Evolutionary conservation across 2,113 vertebrate genomes (phyloP), one percentile per base, ranked within the genome.

Genomic region (Ascaphus truei): DNA sequence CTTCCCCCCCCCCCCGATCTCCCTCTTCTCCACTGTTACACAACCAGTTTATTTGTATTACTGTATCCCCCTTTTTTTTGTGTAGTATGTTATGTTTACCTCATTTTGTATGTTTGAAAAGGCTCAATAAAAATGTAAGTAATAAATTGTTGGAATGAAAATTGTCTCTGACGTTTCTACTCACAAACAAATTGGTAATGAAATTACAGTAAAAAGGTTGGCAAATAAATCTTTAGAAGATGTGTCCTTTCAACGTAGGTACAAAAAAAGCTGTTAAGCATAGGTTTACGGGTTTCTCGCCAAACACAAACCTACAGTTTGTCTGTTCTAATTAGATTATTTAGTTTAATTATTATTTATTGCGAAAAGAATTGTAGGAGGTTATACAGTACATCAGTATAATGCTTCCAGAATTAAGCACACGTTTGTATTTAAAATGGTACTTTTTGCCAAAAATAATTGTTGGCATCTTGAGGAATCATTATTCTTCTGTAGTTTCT

Each of bases 221-320:
- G 63, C 63, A 67, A 18, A 39, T 12, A 16, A 52, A 15, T 27
- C 26, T 20, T 23, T 4, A 66, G 52, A 55, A 67, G 37, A 67
- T 67, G 62, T 15, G 15, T 52, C 26, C 34, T 65, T 27, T 55
- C 41, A 48, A 47, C 41, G 59, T 62, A 62, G 62, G 34, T 53
- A 52, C 23, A 41, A 65, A 66, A 53, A 67, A 67, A 56, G 34
- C 51, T 67, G 63, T 45, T 67, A n/a, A 67, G 36, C 63, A 56
- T 67, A 67, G 63, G 63, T 67, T 67, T n/a, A 56, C 23, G 51
- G 63, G 50, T 67, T 50, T 56, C 63, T 67, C 51, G 37, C 63
- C 63, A 67, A 67, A 67, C 51, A 67, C 37, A 67, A 67, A 67
- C 63, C 63, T 56, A 67, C 63, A 67, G n/a, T 67, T 67, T 67